Evolutionary conservation across 1,140 invertebrate species (phyloP).

Genomic region (Thalassaphorura encarpata): DNA sequence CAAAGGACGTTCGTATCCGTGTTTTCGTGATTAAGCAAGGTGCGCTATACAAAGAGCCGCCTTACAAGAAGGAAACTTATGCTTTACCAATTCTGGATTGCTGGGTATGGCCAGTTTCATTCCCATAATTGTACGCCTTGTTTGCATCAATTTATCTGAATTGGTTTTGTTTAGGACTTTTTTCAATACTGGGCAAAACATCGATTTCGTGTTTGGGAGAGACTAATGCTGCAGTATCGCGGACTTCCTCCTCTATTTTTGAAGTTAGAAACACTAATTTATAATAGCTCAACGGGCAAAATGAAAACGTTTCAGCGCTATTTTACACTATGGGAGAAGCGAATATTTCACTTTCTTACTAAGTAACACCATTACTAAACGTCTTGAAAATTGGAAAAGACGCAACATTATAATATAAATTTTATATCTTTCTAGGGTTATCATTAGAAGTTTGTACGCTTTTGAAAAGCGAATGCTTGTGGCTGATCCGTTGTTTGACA

Average conservation of each 20-base stretch:
- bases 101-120: constrained; percentile 18
- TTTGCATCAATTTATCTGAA: background rate
- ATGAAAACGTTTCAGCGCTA: constrained; percentile 40
- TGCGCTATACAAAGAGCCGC: constrained; percentile 26
- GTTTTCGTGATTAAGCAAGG: constrained; percentile 17
- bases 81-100: constrained; percentile 20
- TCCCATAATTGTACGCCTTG: background rate
- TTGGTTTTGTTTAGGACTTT: constrained; percentile 18
- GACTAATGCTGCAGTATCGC: constrained; percentile 15
- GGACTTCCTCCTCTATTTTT: constrained; percentile 22
- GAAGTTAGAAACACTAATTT: constrained; percentile 35
- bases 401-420: no score
- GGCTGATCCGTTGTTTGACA: constrained; percentile 58
- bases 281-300: constrained; percentile 40
- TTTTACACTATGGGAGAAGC: constrained; percentile 43
- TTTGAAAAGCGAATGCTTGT: constrained; percentile 53
- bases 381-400: background rate
- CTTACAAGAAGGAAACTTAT: constrained; percentile 20
- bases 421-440: constrained; percentile 47
- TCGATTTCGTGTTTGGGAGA: constrained; percentile 15
- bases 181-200: constrained; percentile 31
- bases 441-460: constrained; percentile 55
- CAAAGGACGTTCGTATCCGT: constrained; percentile 48
- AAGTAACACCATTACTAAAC: constrained; percentile 30
- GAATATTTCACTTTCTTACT: constrained; percentile 39